Base-by-base conservation (phyloP, 2,113 vertebrate species). In the Myodes glareolus region DNA sequence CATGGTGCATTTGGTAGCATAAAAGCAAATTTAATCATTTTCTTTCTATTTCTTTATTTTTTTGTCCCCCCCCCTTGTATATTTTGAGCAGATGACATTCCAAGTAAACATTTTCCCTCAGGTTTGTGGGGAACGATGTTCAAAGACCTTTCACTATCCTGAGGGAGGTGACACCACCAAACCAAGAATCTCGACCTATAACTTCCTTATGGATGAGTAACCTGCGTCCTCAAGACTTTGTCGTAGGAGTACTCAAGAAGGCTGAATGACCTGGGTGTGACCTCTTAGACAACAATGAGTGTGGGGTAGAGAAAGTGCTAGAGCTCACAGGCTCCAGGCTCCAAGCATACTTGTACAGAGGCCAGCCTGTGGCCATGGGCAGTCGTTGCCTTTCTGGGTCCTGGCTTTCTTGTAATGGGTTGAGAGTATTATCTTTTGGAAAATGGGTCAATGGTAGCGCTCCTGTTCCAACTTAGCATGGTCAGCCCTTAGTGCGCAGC, bases 1-100 rank as follows among this genome's bases (percentile, higher is more conserved):
- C 98, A 98, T 97, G 97, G 96, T 97, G 96, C 97, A 98, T 98
- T 98, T 98, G 97, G 98, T 98, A 98, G 98, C 98, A 98, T 97
- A 98, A 95, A 91, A 81, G 17, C 81, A 97, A 98, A 98, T 98
- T 98, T 98, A 98, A 98, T 97, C 94, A 93, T 91, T 98, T 92
- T 95, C 96, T 92, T 92, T 73, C 45, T 78, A 14, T 14, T 27
- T 19, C 55, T 55, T 55, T 55, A 17, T 19, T 55, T 55, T 55
- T 19, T 58, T 5, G 4, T 16, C 33, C 31, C 31, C 17, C 31
- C 19, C 33, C 33, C 78, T n/a, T n/a, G 0, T 92, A 93, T 89
- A 95, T 97, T 97, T 98, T 97, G 97, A 98, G 52, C 13, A 21
- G 68, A 96, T 91, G 96, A 96, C 98, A 98, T 33, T 0, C 8